Evolutionary conservation across 2,888 invertebrate species (phyloP), one percentile per base, ranked within the genome.

Genomic region (Timema podura): DNA sequence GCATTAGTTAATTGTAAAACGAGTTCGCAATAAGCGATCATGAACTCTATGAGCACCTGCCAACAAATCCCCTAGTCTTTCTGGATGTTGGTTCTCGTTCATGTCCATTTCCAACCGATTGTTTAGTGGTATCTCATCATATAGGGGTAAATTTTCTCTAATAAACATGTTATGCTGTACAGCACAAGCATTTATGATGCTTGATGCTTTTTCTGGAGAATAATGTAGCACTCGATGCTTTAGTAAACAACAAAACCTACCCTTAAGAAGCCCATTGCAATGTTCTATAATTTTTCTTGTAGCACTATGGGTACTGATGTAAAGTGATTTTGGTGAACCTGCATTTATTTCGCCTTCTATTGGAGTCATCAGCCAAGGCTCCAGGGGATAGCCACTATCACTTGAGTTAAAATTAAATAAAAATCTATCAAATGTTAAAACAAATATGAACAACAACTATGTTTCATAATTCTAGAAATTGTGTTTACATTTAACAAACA

Each of bases 171-270:
- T 74, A 47, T 73, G 73, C 30, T 73, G 51, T 15, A 72, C 70
- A 68, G 69, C 71, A 71, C 73, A 74, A 1, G 73, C 71, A 65
- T 73, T 72, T 6, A 72, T 69, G 51, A 74, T 74, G 68, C 70
- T 72, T 0, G 48, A 65, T 13, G 72, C 70, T 46, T 70, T 68
- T 64, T 67, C 69, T n/a, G 72, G 73, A 16, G 69, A 48, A 16
- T 74, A 74, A 69, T 72, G 68, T 6, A 74, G 16, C 0, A 72
- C 69, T 2, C 72, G 51, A 15, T 73, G 72, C 54, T 72, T 69
- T 0, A 67, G 69, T n/a, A 73, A 48, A 57, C 72, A 74, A 68
- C 72, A 68, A 71, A 70, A 74, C 51, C 69, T 57, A 5, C 65
- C 44, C 64, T 73, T 73, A 0, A 73, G 68, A 6, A 74, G 68